phyloP scores from a whole-genome alignment of 2,888 invertebrate species.

The Drosophila ustulata region DNA sequence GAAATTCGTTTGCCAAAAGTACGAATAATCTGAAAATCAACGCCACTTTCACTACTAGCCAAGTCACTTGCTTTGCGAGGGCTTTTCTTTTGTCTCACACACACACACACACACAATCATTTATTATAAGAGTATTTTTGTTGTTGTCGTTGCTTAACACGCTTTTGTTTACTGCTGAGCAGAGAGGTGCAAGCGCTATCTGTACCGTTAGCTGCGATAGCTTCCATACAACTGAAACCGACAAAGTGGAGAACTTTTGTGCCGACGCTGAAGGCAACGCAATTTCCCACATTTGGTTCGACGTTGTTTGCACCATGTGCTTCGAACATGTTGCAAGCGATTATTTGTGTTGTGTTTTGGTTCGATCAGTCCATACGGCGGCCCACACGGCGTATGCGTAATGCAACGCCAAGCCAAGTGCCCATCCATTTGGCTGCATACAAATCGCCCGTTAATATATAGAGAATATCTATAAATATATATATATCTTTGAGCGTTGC shows the following conservation, averaged over 20 bases:
- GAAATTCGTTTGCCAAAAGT: slow-evolving; percentile 46
- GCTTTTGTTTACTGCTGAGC: slow-evolving; percentile 20
- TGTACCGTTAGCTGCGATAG: slow-evolving; percentile 73
- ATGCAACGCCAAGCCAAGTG: slow-evolving; percentile 32
- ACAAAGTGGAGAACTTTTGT: slow-evolving; percentile 38
- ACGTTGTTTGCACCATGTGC: slow-evolving; percentile 56
- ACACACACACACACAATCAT: slow-evolving; percentile 14
- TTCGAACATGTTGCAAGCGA: slow-evolving; percentile 65
- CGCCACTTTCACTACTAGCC: slow-evolving; percentile 54
- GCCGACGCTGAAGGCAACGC: slow-evolving; percentile 33
- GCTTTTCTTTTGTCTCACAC: slow-evolving; percentile 43
- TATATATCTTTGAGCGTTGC: slow-evolving; percentile 18
- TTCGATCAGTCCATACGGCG: slow-evolving; percentile 49
- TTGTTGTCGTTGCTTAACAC: slow-evolving; percentile 42
- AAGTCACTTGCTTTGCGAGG: slow-evolving; percentile 50
- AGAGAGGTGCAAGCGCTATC: slow-evolving; percentile 37
- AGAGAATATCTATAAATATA: neutral
- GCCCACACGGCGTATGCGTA: slow-evolving; percentile 46
- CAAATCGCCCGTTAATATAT: slow-evolving; percentile 40
- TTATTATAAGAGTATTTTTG: slow-evolving; percentile 24
- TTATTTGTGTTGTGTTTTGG: slow-evolving; percentile 72
- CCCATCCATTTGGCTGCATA: slow-evolving; percentile 36
- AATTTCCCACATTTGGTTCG: slow-evolving; percentile 26
- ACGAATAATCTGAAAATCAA: slow-evolving; percentile 44
- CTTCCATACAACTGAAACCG: slow-evolving; percentile 72